These are phyloP conservation scores for Formica selysi DNA, from an alignment of 1,140 invertebrate genomes.

Conservation along the genomic window DNA sequence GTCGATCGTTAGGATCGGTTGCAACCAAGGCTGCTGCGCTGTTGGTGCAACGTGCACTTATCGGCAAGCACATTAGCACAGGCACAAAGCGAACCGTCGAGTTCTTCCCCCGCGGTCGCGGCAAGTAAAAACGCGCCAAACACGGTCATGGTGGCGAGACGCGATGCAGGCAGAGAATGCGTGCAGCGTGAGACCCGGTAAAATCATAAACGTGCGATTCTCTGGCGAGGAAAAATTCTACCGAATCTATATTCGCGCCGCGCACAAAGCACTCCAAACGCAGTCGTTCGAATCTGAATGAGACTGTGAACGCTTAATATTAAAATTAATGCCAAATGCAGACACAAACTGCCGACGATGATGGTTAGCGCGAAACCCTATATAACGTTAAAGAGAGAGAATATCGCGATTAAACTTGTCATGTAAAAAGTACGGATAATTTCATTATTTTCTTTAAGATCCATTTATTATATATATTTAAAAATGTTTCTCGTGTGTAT, in stretches of 20 bases:
- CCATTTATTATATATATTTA: too few species aligned
- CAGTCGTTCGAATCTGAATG: not conserved
- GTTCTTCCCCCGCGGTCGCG: slow-evolving; percentile 59
- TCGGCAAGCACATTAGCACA: slow-evolving; percentile 42
- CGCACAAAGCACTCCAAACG: not conserved
- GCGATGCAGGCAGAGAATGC: slow-evolving; percentile 43
- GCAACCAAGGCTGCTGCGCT: not conserved
- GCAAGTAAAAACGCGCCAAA: slow-evolving; percentile 75
- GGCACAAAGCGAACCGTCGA: slow-evolving; percentile 34
- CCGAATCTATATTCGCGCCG: not conserved
- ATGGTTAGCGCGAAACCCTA: not conserved
- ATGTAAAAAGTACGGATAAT: not conserved
- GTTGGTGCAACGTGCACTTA: slow-evolving; percentile 43
- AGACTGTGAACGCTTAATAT: not conserved
- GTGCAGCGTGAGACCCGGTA: slow-evolving; percentile 41
- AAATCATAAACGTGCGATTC: not conserved
- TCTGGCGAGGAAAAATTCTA: not conserved
- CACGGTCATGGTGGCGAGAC: slow-evolving; percentile 63
- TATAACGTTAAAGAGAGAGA: not conserved
- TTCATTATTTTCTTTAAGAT: too few species aligned
- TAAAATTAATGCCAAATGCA: not conserved
- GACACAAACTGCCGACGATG: not conserved
- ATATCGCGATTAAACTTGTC: not conserved
- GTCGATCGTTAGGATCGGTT: slow-evolving; percentile 42
- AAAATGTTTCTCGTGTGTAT: not conserved